phyloP scores from a whole-genome alignment of 2,113 vertebrate genomes.

The Copsychus sechellarum region DNA sequence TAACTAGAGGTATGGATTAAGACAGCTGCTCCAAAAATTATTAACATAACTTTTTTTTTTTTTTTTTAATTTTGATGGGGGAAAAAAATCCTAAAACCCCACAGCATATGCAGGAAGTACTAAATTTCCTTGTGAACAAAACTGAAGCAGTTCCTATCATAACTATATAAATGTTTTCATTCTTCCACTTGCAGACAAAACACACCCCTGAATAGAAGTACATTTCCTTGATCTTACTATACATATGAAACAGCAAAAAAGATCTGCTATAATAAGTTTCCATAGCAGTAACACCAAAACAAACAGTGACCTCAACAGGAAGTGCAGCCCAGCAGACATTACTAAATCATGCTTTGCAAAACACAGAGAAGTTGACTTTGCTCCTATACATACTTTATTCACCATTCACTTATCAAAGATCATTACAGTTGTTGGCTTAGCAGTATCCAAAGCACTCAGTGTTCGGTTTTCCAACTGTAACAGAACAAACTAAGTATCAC shows the following conservation, averaged over 20 bases:
- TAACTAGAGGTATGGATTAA: not conserved
- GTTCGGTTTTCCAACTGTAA: not conserved
- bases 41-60: not conserved
- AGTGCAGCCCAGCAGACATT: slow-evolving; percentile 11
- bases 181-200: not conserved
- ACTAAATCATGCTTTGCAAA: not conserved
- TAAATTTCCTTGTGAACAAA: not conserved
- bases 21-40: not conserved
- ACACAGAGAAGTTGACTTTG: not conserved
- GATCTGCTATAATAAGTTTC: not conserved
- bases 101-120: not conserved
- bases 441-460: not conserved
- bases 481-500: not conserved
- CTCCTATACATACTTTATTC: not conserved
- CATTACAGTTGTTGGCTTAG: slow-evolving; percentile 6
- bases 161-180: not conserved
- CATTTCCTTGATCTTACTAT: not conserved
- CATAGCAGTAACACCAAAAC: slow-evolving; percentile 59
- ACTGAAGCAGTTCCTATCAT: not conserved
- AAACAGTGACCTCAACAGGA: slow-evolving; percentile 64
- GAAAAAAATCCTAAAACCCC: rapidly evolving
- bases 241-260: not conserved
- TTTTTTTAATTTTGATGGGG: not conserved
- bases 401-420: not conserved
- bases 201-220: not conserved